Base-by-base conservation (phyloP, 2,113 vertebrate genomes). In the Clarias macrocephalus region DNA sequence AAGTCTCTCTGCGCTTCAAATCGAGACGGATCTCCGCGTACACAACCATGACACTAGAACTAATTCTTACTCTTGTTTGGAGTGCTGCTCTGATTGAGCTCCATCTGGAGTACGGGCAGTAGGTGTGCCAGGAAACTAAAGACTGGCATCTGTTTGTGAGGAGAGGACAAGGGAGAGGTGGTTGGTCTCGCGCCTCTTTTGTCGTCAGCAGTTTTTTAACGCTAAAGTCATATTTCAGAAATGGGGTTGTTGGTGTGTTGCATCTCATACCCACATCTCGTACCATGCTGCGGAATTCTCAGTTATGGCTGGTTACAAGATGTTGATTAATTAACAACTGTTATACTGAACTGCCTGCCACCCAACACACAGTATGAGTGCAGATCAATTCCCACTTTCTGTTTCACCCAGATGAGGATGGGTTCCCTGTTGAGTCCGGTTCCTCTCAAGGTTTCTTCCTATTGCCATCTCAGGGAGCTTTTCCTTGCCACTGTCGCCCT, bases 1-100 rank as follows among this genome's bases (percentile, higher is more conserved):
- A 28, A 86, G 82, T 88, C 85, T 81, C 68, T 81, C 73, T 37
- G 82, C 86, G 90, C 89, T 91, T 88, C 88, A 92, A 91, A 88
- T 91, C 37, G 63, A 92, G 93, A 94, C 90, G 86, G 91, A 94
- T 94, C 63, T 89, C 88, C 86, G 87, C 42, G 79, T 85, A 75
- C 91, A 91, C 76, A 87, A 91, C 88, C 91, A 89, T 88, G 91
- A 90, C 92, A 89, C 76, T 62, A 85, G 87, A 77, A 89, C 85
- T 88, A 86, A 88, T 91, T 83, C 63, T 63, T 68, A 66, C 81
- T 85, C 85, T 89, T 86, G 81, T 86, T 88, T 91, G 81, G 52
- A n/a, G 84, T 72, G 84, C 65, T 86, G 82, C 76, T 88, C 77
- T 87, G 88, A 80, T 83, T 81, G 85, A 84, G 85, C 66, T 81